Evolutionary conservation across 2,888 invertebrate genomes (phyloP), one percentile per base, ranked within the genome.

Genomic region (Metellina segmentata): DNA sequence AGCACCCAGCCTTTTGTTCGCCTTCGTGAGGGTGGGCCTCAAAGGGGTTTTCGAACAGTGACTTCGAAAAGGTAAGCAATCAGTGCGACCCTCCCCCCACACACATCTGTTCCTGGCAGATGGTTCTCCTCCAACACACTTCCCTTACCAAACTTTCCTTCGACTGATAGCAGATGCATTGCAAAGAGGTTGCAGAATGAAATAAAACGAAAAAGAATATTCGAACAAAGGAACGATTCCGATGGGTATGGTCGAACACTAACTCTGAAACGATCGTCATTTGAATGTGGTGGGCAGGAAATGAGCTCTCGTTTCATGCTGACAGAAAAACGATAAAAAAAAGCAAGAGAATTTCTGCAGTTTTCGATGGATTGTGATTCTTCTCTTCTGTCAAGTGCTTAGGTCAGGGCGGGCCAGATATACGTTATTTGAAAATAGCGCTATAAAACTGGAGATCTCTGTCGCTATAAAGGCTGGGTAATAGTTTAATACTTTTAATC

Each of bases 241-340:
- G 16, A 61, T 61, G 61, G 61, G 61, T 61, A 61, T 19, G 49
- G 52, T 77, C 49, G 19, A 77, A 49, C 52, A 11, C 52, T 78
- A 52, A 53, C 53, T 78, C 52, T 8, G n/a, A 52, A 78, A 78
- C 52, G 52, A 78, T 78, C 78, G 52, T 19, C 78, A 78, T 78
- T 78, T 78, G 78, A 78, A 78, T 78, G 53, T 52, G 78, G 34
- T 78, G 34, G 34, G 75, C 34, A 51, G 78, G 52, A 78, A 78
- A 78, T 52, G 53, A 52, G n/a, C 52, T 78, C 20, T 52, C 52
- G 51, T 51, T 52, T 52, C 9, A 2, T 9, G 48, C 20, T 48
- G 75, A 11, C 16, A 48, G 9, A 48, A 34, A 49, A 34, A 48
- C 9, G 13, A 11, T 34, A 34, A 16, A 75, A 48, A 34, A 71